Evolutionary conservation across 2,888 invertebrate genomes (phyloP).

Genomic region (Rhorus exstirpatorius): DNA sequence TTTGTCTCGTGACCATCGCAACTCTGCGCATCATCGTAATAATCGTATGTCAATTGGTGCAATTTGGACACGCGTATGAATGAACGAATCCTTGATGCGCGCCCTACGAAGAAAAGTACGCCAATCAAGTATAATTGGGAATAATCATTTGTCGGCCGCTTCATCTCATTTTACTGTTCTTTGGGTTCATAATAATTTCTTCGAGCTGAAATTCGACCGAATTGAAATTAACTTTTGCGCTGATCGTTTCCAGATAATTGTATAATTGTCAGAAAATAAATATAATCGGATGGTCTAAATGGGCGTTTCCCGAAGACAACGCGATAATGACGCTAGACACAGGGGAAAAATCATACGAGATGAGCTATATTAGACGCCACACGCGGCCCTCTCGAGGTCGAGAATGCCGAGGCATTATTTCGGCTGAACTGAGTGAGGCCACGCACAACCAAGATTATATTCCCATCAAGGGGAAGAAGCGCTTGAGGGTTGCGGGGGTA

Average conservation of each 20-base stretch:
- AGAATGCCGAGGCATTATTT: slow-evolving; percentile 67
- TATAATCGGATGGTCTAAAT: slow-evolving; percentile 48
- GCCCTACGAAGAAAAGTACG: slow-evolving; percentile 47
- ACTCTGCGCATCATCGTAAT: slow-evolving; percentile 64
- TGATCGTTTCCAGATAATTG: slow-evolving; percentile 64
- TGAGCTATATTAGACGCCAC: slow-evolving; percentile 12
- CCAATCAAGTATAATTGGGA: slow-evolving; percentile 46
- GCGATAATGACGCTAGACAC: slow-evolving; percentile 13
- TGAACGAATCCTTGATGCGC: slow-evolving; percentile 29
- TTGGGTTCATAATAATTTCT: background rate
- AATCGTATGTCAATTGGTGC: slow-evolving; percentile 75
- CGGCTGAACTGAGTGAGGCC: slow-evolving; percentile 76
- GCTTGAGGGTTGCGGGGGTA: slow-evolving; percentile 45
- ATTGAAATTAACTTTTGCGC: slow-evolving; percentile 1
- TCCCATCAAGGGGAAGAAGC: slow-evolving; percentile 79
- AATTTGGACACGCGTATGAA: slow-evolving; percentile 64
- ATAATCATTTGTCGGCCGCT: slow-evolving; percentile 21
- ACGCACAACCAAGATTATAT: slow-evolving; percentile 84
- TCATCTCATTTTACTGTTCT: background rate
- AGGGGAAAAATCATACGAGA: slow-evolving; percentile 22
- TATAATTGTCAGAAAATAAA: slow-evolving; percentile 51
- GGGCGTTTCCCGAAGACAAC: slow-evolving; percentile 34
- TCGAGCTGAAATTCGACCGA: background rate
- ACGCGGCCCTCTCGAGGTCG: slow-evolving; percentile 12
- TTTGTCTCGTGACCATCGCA: slow-evolving; percentile 52